Conservation (phyloP, 2,888 invertebrate species). For the Drosophila kambysellisi region DNA sequence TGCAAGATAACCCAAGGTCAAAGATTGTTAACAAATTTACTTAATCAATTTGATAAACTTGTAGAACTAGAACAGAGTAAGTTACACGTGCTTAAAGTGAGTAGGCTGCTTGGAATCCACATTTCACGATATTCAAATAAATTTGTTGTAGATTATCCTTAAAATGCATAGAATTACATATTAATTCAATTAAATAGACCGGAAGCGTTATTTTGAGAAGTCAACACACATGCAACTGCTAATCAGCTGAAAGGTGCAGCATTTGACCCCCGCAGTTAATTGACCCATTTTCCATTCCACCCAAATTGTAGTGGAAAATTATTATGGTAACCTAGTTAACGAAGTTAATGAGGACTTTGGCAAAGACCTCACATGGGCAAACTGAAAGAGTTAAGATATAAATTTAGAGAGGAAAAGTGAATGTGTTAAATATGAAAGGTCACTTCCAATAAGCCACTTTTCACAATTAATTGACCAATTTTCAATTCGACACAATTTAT, state of each 20-base stretch:
- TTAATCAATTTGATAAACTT: slow-evolving; percentile 7
- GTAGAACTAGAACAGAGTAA: slow-evolving; percentile 8
- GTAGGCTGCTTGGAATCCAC: not conserved
- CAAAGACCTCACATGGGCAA: not conserved
- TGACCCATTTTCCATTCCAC: not conserved
- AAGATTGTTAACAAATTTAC: slow-evolving; percentile 32
- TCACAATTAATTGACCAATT: not conserved
- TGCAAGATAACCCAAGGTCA: slow-evolving; percentile 40
- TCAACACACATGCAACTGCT: not conserved
- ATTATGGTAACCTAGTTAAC: not conserved
- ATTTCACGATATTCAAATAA: not conserved
- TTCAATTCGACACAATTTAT: not conserved
- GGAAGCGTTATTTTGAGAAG: not conserved
- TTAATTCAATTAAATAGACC: not conserved
- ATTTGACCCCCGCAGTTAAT: not conserved
- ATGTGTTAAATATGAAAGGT: not conserved
- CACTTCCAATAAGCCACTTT: not conserved
- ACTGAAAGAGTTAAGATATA: not conserved
- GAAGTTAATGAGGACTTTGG: not conserved
- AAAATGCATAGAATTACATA: not conserved
- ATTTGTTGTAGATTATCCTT: not conserved
- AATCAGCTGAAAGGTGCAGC: not conserved
- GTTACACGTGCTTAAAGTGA: slow-evolving; percentile 2
- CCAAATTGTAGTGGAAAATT: not conserved
- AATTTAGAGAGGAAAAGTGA: not conserved